Evolutionary conservation across 1,140 invertebrate genomes (phyloP).

Genomic region (Apis mellifera): Amel_HAv3.1 CM009944.2:7791001-7791500

Average conservation of each 20-base stretch:
- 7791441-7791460: background rate
- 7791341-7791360: background rate
- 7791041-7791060: background rate
- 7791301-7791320: background rate
- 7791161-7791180: background rate
- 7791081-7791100: background rate
- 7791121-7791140: slow-evolving; percentile 16
- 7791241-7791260: background rate
- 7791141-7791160: background rate
- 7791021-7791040: slow-evolving; percentile 1
- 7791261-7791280: background rate
- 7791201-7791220: slow-evolving; percentile 26
- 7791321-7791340: background rate
- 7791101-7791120: slow-evolving; percentile 7
- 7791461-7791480: background rate
- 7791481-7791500: background rate
- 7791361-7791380: no score
- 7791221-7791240: slow-evolving; percentile 24
- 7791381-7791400: no score
- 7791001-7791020: background rate
- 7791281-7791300: slow-evolving; percentile 8
- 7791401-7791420: background rate
- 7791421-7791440: background rate
- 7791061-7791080: background rate
- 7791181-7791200: background rate